Evolutionary conservation across 1,140 invertebrate species (phyloP), one percentile per base, ranked within the genome.

Genomic region (Hypothenemus hampei): DNA sequence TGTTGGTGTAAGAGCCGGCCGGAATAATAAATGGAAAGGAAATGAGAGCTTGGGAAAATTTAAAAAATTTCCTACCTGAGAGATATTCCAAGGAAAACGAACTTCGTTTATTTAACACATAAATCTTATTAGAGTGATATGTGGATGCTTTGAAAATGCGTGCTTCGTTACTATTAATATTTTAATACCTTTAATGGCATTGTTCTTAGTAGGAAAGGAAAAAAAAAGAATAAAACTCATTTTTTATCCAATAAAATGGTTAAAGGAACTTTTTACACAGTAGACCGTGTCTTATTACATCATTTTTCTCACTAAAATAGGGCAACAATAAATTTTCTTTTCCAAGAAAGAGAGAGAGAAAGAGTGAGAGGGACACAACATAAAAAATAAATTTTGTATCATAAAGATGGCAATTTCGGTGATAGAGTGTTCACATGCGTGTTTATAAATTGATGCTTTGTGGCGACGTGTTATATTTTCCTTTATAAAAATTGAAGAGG

Each of bases 341-440:
- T 47, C 31, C 15, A n/a, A 37, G 13, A 22, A 7, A 49, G n/a
- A n/a, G n/a, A n/a, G n/a, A n/a, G n/a, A n/a, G n/a, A n/a, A n/a
- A n/a, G n/a, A n/a, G n/a, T n/a, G n/a, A 23, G 31, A 37, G 46
- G 46, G 46, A 35, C 26, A 49, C 40, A 53, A 22, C 26, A 53
- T 45, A 53, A 44, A 53, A 53, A 53, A 53, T 44, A 53, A 53
- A 44, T 53, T 45, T 36, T 36, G 40, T 44, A 53, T 53, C 50
- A 44, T 53, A 45, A 53, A 36, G 6, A 53, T 53, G 41, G 50
- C 50, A 53, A 53, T 53, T 53, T 45, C 20, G 41, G 41, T 53
- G 50, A 53, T 53, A 53, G 50, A 53, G 50, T 53, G 50, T 53
- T 53, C 50, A 45, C 41, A 53, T 53, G 18, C 41, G 50, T 45